Evolutionary conservation across 2,888 invertebrate genomes (phyloP), one percentile per base, ranked within the genome.

Genomic region (Drosophila pegasa): DNA sequence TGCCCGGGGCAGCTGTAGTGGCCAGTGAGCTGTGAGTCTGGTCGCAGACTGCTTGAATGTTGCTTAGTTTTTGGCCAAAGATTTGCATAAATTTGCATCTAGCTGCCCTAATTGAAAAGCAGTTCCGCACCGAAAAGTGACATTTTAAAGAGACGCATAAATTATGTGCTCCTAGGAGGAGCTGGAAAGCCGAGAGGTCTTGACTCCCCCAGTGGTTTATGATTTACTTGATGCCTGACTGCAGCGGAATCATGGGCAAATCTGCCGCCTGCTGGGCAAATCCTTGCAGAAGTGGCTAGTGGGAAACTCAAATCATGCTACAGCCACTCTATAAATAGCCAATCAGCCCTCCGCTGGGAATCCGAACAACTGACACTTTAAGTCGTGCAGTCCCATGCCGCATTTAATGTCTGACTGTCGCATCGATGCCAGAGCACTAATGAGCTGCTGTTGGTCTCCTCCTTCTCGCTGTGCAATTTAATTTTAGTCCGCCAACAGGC

Each of bases 161-260:
- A 88, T 84, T 88, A 84, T 69, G 41, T 12, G 29, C 41, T 20
- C 61, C 55, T 66, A 67, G 80, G 50, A 66, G 48, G 60, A 14
- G 20, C 22, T 50, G 38, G 40, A 20, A 10, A 16, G 22, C 2
- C 12, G 31, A 16, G 51, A 54, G 48, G 38, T 57, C 60, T 59
- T 33, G 37, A n/a, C 9, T 22, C 33, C 57, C 71, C 51, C 35
- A 52, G 22, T 45, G 57, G 56, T 69, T 80, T 78, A 80, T 89
- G 88, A 89, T 89, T 89, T 87, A 90, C 83, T 75, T 72, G 85
- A 68, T 77, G 87, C 78, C 88, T 81, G 87, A 72, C 79, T 76
- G 81, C 82, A 86, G 74, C 85, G 81, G 89, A 90, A 90, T 88
- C 90, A 90, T 87, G 79, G 88, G 80, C 64, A 79, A 86, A 87